Evolutionary conservation across 2,797 vertebrate genomes (phyloP).

Genomic region (Fringilla coelebs): DNA sequence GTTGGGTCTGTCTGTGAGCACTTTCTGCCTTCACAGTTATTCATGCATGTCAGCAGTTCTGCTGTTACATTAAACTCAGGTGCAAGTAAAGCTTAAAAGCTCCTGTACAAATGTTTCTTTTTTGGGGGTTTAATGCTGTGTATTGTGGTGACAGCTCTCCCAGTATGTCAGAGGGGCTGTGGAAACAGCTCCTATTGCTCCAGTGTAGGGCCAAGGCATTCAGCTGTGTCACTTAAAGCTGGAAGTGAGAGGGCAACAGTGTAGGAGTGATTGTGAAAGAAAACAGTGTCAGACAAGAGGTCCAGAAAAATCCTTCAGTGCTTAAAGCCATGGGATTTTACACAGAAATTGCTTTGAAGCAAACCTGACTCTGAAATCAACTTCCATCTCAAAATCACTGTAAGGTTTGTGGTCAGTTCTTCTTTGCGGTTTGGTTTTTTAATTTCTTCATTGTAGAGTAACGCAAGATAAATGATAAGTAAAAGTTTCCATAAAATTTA

Average conservation of each 20-base stretch:
- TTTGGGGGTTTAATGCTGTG: not conserved
- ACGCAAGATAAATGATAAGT: not conserved
- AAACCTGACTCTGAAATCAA: not conserved
- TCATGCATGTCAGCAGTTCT: not conserved
- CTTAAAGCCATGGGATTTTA: not conserved
- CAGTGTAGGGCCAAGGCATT: not conserved
- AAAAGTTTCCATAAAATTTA: not conserved
- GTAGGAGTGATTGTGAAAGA: not conserved
- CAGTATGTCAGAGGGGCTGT: not conserved
- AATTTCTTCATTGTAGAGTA: not conserved
- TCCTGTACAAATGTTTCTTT: not conserved
- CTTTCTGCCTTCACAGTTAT: not conserved
- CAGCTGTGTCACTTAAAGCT: not conserved
- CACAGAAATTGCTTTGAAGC: not conserved
- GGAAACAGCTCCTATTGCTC: not conserved
- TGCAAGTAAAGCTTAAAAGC: not conserved
- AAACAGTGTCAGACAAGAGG: not conserved
- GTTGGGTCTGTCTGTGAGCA: not conserved
- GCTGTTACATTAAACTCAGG: not conserved
- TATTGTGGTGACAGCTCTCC: not conserved
- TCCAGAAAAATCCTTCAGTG: accelerated
- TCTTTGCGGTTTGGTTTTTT: not conserved
- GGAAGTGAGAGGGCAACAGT: not conserved
- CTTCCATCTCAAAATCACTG: not conserved
- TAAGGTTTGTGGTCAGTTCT: not conserved